A percentile compares a stretch with the other conserved stretches of the same genome.
Evolutionary conservation across 1,140 invertebrate genomes (phyloP).

Genomic region (Ceratosolen solmsi): DNA sequence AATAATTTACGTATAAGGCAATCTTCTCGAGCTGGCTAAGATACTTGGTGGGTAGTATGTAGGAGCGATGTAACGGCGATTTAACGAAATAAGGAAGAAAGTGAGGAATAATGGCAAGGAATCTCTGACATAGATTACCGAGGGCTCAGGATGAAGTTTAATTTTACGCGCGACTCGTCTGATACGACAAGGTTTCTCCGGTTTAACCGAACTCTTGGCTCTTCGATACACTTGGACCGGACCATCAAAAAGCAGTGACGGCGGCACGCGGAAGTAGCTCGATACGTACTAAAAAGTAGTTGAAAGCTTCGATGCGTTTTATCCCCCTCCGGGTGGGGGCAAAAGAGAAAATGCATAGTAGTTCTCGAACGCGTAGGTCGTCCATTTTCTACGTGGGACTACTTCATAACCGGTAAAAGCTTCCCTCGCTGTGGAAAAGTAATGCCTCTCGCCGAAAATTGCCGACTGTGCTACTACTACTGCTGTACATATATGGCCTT

Average conservation of each 20-base stretch:
- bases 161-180: not conserved
- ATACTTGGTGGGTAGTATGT: too few species aligned
- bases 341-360: not conserved
- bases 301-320: slow-evolving; percentile 39
- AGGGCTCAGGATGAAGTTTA: too few species aligned
- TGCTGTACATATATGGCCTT: too few species aligned
- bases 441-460: slow-evolving; percentile 30
- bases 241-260: slow-evolving; percentile 21
- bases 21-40: too few species aligned
- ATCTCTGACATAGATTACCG: too few species aligned
- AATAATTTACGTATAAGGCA: too few species aligned
- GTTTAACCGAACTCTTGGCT: too few species aligned
- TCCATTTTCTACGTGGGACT: slow-evolving; percentile 34
- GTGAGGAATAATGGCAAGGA: too few species aligned
- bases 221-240: not conserved
- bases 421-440: slow-evolving; percentile 27
- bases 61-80: too few species aligned
- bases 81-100: too few species aligned
- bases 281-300: slow-evolving; percentile 45
- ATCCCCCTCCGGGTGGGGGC: too few species aligned
- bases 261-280: slow-evolving; percentile 22
- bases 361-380: not conserved
- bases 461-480: not conserved
- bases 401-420: slow-evolving; percentile 50
- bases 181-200: not conserved